These are phyloP conservation scores for Aphaenogaster floridana DNA, from an alignment of 1,140 invertebrate genomes.

Conservation along the genomic window DNA sequence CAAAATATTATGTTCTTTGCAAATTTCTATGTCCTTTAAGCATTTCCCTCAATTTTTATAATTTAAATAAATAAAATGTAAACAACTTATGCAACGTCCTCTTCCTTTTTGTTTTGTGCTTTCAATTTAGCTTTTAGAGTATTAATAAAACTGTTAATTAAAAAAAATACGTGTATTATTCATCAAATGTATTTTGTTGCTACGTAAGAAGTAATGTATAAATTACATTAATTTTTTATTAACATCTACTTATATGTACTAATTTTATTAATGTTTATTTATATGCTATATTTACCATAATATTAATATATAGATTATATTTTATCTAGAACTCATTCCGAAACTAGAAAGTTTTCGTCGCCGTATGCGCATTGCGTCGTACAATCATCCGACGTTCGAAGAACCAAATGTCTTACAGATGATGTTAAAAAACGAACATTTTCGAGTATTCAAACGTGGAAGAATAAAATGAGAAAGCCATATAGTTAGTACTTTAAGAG, in stretches of 20 bases:
- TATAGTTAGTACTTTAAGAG: not conserved
- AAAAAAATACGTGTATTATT: not conserved
- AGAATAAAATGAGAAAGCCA: slow-evolving; percentile 11
- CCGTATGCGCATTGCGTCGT: not conserved
- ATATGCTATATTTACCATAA: not conserved
- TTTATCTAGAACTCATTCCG: slow-evolving; percentile 7
- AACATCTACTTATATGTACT: not conserved
- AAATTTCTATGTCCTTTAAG: not conserved
- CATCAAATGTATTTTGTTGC: not conserved
- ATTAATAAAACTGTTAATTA: not conserved
- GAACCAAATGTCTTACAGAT: not conserved
- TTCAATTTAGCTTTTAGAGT: not conserved
- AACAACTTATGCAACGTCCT: not conserved
- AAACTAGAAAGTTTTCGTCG: not conserved
- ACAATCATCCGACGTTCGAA: not conserved
- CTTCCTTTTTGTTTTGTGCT: not conserved
- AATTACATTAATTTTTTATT: not conserved
- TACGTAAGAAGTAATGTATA: not conserved
- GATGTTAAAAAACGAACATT: slow-evolving; percentile 39
- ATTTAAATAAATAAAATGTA: not conserved
- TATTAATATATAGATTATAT: not conserved
- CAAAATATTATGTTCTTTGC: not conserved
- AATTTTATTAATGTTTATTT: not conserved
- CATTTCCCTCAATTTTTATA: not conserved
- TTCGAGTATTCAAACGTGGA: slow-evolving; percentile 33